Evolutionary conservation across 2,113 vertebrate species (phyloP).

Genomic region (Catharus fuscescens): DNA sequence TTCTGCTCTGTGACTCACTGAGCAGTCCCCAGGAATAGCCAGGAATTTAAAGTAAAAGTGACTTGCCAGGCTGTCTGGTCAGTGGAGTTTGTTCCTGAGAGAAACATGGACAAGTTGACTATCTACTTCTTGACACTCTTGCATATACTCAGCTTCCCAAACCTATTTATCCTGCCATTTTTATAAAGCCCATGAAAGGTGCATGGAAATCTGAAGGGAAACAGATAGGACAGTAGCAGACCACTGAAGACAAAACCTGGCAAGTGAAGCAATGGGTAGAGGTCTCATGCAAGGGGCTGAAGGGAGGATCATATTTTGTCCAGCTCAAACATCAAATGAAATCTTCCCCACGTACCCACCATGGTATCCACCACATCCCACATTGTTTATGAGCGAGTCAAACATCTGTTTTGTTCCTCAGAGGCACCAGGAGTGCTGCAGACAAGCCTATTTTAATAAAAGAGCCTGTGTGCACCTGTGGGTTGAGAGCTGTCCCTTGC

Average conservation of each 20-base stretch:
- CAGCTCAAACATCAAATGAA: not conserved
- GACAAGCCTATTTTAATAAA: not conserved
- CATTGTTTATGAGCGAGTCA: not conserved
- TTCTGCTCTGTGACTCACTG: not conserved
- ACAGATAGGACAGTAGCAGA: not conserved
- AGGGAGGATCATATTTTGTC: fast-evolving
- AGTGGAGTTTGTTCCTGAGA: not conserved
- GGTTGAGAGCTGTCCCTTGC: not conserved
- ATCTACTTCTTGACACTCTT: not conserved
- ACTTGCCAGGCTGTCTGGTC: not conserved
- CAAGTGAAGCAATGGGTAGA: not conserved
- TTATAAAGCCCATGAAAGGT: not conserved
- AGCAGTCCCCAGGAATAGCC: not conserved
- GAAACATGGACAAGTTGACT: not conserved
- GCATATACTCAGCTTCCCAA: not conserved
- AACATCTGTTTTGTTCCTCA: not conserved
- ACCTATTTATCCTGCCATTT: not conserved
- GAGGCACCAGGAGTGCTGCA: not conserved
- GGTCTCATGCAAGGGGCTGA: not conserved
- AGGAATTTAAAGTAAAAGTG: not conserved
- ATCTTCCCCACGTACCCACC: not conserved
- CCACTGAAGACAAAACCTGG: not conserved
- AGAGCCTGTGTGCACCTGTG: fast-evolving
- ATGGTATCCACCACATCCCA: not conserved
- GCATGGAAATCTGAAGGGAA: not conserved